phyloP scores from a whole-genome alignment of 2,888 invertebrate species.

The Diarsia rubi region DNA sequence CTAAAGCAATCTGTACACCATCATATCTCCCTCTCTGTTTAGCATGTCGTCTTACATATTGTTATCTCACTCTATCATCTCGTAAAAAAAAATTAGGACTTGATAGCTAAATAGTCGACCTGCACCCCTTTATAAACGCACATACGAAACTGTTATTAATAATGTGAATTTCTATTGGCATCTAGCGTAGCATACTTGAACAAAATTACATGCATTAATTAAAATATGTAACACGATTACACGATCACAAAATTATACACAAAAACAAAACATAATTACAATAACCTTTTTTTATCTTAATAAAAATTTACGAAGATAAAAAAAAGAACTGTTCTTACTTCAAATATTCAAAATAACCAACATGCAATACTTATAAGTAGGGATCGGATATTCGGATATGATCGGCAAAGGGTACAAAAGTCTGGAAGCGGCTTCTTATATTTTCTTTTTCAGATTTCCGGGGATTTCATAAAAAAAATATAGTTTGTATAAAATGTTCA shows the following conservation, averaged over 20 bases:
- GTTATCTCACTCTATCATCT: background rate
- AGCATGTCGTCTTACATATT: background rate
- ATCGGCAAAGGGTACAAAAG: too few relatives aligned
- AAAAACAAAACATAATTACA: slow-evolving; percentile 6
- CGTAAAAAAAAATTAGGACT: background rate
- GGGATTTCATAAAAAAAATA: too few relatives aligned
- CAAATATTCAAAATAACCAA: slow-evolving; percentile 1
- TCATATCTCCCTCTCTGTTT: background rate
- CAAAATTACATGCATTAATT: slow-evolving; percentile 31
- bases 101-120: slow-evolving; percentile 18
- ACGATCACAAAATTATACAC: slow-evolving; percentile 8
- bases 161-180: slow-evolving; percentile 31
- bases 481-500: too few relatives aligned
- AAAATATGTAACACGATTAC: slow-evolving; percentile 6
- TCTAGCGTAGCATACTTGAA: slow-evolving; percentile 33
- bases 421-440: too few relatives aligned
- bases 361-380: background rate
- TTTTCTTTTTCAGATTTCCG: too few relatives aligned
- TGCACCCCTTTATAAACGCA: background rate
- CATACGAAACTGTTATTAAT: slow-evolving; percentile 13
- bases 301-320: too few relatives aligned
- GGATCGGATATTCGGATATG: too few relatives aligned
- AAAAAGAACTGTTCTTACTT: background rate
- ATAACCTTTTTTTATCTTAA: too few relatives aligned
- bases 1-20: background rate